Conservation (phyloP, 2,797 vertebrate species). For the Sarcoramphus papa region DNA sequence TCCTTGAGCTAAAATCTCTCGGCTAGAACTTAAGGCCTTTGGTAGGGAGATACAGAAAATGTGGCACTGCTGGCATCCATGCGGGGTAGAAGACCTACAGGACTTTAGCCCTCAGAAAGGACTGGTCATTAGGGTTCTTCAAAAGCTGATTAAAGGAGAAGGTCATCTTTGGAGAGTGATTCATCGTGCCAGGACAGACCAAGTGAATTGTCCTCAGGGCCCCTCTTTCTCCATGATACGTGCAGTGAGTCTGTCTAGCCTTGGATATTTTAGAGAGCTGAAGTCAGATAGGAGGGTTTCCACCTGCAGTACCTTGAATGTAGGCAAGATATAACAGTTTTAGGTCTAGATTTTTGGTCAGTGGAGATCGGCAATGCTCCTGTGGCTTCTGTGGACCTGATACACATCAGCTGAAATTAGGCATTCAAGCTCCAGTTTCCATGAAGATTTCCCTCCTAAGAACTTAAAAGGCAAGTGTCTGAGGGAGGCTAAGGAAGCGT, state of each 20-base stretch:
- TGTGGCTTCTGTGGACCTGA: neutral
- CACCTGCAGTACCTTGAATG: neutral
- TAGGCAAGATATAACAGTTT: neutral
- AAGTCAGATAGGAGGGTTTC: neutral
- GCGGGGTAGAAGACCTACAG: neutral
- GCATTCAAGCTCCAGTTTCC: neutral
- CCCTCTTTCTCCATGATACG: neutral
- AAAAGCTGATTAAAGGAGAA: neutral
- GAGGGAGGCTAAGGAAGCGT: neutral
- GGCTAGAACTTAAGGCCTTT: neutral
- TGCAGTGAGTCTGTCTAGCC: neutral
- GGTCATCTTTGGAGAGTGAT: neutral
- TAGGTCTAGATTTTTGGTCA: neutral
- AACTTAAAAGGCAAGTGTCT: neutral
- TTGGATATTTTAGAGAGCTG: neutral
- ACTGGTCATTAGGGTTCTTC: neutral
- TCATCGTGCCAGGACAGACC: neutral
- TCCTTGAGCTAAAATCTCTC: neutral
- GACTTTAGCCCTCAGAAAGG: neutral
- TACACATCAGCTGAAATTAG: neutral
- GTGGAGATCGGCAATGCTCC: accelerated
- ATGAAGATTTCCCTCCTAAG: neutral
- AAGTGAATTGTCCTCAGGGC: neutral
- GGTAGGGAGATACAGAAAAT: neutral
- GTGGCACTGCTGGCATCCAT: neutral